Base-by-base conservation (phyloP, 2,113 vertebrate species). In the Neolamprologus sp. region DNA sequence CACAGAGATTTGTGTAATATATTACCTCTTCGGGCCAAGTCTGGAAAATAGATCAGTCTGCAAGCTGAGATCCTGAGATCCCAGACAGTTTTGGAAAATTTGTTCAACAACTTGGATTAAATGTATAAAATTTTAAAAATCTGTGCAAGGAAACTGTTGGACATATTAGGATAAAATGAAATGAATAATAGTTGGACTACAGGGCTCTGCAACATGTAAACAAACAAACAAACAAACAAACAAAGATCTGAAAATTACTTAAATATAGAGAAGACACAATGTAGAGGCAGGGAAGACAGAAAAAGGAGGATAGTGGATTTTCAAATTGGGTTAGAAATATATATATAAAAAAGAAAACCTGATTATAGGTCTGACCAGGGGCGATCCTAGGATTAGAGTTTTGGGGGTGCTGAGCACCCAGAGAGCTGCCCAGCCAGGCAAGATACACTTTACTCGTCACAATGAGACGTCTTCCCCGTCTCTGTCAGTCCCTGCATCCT, bases 11-110 rank as follows among this genome's bases (percentile, higher is more conserved):
- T 55, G 53, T 63, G 3, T 73, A 73, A 86, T 37, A 49, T 81
- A 21, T 78, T 51, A 26, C 84, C 45, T 71, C 78, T 51, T 71
- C 6, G 2, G 85, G 19, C 33, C 80, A 87, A 28, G 42, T 83
- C 85, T 87, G 89, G 85, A 45, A 78, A 88, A 91, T n/a, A 78
- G 7, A 92, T 90, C 78, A 80, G 21, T 8, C 11, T 45, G 49
- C 14, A 75, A 17, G 35, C 14, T 26, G 16, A 68, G 35, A 84
- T 45, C 9, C 75, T 49, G 40, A 75, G 17, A 33, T 68, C 9
- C 1, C 5, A 26, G 4, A 65, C 13, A 82, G 13, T 68, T 26
- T 49, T 63, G 35, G 33, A 37, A 33, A 68, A 51, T 83, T 68
- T 60, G 47, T 28, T 40, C 6, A 85, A 79, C 8, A 55, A 7